These are phyloP conservation scores for Tachuris rubrigastra DNA, from an alignment of 2,113 vertebrate species.

Conservation along the genomic window DNA sequence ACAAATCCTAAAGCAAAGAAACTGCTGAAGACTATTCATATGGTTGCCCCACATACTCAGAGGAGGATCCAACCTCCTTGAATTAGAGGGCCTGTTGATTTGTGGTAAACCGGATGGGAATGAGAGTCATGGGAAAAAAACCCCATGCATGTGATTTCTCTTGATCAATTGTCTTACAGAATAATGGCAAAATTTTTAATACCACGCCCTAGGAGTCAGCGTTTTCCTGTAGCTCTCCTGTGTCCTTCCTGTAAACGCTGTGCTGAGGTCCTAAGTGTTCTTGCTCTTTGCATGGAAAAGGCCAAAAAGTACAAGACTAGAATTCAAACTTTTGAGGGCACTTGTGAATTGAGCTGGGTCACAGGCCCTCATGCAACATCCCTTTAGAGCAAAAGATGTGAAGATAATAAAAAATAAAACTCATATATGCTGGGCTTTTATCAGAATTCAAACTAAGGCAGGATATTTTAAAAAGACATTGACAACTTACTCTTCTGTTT, in stretches of 20 bases:
- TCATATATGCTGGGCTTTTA: rapidly evolving
- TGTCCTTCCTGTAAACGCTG: background rate
- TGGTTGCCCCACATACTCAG: background rate
- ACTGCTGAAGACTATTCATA: background rate
- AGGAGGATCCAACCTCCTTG: background rate
- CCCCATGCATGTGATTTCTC: background rate
- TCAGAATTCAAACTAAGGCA: background rate
- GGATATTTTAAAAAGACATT: background rate
- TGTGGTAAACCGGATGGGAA: background rate
- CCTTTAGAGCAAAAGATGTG: background rate
- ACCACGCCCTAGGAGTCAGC: background rate
- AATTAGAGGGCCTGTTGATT: background rate
- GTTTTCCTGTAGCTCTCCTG: background rate
- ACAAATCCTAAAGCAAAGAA: background rate
- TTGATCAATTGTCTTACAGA: background rate
- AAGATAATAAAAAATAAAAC: background rate
- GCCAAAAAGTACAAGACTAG: background rate
- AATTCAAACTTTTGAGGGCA: background rate
- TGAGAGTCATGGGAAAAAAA: background rate
- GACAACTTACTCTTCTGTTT: background rate
- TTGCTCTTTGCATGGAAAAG: background rate
- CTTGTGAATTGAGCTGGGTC: background rate
- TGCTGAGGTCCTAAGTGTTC: background rate
- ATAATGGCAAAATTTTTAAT: background rate
- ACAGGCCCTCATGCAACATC: background rate